Conservation (phyloP, 2,888 invertebrate species). For the Heliconius ethilla region DNA sequence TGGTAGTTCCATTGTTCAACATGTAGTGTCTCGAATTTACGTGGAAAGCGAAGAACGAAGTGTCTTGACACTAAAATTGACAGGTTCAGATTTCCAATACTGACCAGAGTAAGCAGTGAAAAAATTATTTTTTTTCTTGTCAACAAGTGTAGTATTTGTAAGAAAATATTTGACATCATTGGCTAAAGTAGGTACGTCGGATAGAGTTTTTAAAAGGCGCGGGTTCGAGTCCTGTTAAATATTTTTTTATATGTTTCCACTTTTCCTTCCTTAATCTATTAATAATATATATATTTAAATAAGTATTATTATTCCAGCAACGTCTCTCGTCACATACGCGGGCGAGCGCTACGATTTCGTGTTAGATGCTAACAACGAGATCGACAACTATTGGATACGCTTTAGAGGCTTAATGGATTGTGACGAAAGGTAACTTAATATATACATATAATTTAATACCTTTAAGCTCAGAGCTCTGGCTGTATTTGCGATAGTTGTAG, state of each 20-base stretch:
- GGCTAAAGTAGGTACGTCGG: too few species aligned
- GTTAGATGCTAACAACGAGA: conserved; percentile 86
- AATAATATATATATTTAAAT: background rate
- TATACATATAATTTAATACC: background rate
- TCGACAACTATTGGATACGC: conserved; percentile 90
- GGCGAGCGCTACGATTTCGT: conserved; percentile 95
- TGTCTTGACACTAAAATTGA: too few species aligned
- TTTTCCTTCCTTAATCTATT: background rate
- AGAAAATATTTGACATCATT: background rate
- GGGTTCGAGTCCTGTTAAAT: too few species aligned
- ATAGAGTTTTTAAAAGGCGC: too few species aligned
- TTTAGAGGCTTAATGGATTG: conserved; percentile 88
- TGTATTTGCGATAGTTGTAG: too few species aligned
- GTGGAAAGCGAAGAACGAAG: too few species aligned
- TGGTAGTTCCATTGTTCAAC: too few species aligned
- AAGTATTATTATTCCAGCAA: conserved; percentile 71
- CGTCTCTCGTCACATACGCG: conserved; percentile 88
- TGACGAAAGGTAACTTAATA: conserved; percentile 38
- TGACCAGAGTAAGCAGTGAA: too few species aligned
- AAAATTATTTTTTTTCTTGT: too few species aligned
- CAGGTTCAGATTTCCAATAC: too few species aligned
- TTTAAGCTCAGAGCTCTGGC: too few species aligned
- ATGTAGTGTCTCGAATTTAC: too few species aligned
- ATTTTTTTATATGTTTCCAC: background rate
- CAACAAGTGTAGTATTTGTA: background rate